These are phyloP conservation scores for Rhynchotus rufescens DNA, from an alignment of 2,797 vertebrate genomes.

Conservation along the genomic window DNA sequence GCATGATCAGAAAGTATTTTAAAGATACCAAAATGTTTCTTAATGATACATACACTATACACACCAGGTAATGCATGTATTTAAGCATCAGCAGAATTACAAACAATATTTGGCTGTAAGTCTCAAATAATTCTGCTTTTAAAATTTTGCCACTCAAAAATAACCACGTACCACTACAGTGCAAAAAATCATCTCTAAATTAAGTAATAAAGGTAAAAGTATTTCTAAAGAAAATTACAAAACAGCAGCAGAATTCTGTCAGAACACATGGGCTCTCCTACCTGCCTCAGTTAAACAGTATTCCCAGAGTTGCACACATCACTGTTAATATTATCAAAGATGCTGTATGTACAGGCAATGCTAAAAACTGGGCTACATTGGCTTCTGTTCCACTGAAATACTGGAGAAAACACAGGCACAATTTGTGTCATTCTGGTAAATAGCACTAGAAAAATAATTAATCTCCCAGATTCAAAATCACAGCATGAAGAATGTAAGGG, in stretches of 20 bases:
- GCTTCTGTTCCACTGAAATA: not conserved
- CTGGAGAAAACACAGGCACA: not conserved
- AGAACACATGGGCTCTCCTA: not conserved
- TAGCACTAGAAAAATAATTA: not conserved
- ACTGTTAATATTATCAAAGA: not conserved
- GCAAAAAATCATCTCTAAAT: too few relatives aligned
- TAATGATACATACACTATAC: not conserved
- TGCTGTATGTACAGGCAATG: not conserved
- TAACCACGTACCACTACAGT: not conserved
- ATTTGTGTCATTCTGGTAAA: not conserved
- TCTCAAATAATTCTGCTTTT: not conserved
- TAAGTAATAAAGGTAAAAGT: not conserved
- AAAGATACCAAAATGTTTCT: not conserved
- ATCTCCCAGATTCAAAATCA: not conserved
- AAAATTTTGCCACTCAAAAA: not conserved
- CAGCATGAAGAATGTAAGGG: not conserved
- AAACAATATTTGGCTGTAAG: not conserved
- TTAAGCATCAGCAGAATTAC: not conserved
- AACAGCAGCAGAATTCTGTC: not conserved
- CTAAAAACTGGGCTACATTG: not conserved
- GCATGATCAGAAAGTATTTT: not conserved
- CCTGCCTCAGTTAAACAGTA: not conserved
- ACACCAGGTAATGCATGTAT: not conserved
- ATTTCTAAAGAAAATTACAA: not conserved
- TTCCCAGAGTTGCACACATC: not conserved